Base-by-base conservation (phyloP, 2,888 invertebrate genomes). In the Spisula subtruncata region DNA sequence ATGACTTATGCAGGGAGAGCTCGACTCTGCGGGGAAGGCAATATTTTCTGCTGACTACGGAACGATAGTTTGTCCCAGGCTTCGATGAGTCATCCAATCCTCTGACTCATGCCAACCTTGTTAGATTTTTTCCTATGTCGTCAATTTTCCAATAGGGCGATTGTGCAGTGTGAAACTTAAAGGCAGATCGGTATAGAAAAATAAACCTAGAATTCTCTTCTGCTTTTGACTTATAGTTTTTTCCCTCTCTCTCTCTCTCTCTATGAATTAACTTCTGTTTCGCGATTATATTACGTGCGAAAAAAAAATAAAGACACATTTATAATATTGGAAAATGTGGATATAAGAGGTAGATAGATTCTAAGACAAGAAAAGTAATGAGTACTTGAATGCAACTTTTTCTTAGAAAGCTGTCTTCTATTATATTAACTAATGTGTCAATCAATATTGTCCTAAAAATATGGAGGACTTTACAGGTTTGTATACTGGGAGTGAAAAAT, bases 71-170 rank as follows among this genome's bases (percentile, higher is more conserved):
- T 85, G 79, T 79, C 80, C 85, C 85, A 54, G 80, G 85, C 79
- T 85, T 18, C 12, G 14, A 56, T 85, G 85, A 85, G 54, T 85
- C 85, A 85, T 75, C 41, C 54, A 29, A 8, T 32, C 32, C 20
- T 35, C 46, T 85, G 85, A 85, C 41, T 85, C 85, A 85, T 60
- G 54, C 54, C 79, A 85, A 85, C 85, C 80, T 85, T 79, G 85
- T 85, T 85, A 85, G 54, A 79, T 75, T 85, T 85, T 85, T 85
- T 85, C 75, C 85, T 85, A 79, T 85, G 85, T 85, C 80, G 56
- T 85, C 85, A 85, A 85, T 85, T 85, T 85, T 85, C 85, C 85
- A 85, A 85, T 85, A 85, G 85, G 85, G 54, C 75, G 85, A 85
- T 35, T 79, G 75, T 56, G 80, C 85, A 80, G 85, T 79, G 79